phyloP scores from a whole-genome alignment of 1,140 invertebrate species.

The Diploscapter pachys region DNA sequence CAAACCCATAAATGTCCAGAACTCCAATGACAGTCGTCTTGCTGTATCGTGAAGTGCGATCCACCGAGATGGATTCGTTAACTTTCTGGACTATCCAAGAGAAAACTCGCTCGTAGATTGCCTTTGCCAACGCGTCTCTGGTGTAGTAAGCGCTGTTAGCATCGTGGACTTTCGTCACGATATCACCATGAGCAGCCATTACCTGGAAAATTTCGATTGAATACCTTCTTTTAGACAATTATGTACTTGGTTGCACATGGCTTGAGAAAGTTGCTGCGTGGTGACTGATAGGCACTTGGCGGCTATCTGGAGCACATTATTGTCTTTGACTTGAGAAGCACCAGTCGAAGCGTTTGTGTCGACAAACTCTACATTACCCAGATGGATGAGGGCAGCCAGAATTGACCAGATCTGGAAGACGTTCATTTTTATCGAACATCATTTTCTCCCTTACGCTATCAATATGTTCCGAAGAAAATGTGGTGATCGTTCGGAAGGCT shows the following conservation, averaged over 20 bases:
- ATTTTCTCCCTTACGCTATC: constrained; percentile 60
- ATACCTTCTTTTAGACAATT: neutral
- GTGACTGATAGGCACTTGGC: constrained; percentile 73
- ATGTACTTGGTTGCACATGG: constrained; percentile 74
- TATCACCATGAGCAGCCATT: constrained; percentile 86
- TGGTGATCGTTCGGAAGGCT: constrained; percentile 70
- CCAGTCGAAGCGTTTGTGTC: constrained; percentile 67
- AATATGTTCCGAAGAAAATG: constrained; percentile 75
- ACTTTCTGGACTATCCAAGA: constrained; percentile 84
- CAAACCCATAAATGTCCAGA: constrained; percentile 69
- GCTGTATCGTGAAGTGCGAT: constrained; percentile 39
- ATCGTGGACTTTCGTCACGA: constrained; percentile 86
- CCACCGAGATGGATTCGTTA: constrained; percentile 72
- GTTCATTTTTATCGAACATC: neutral
- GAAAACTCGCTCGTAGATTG: constrained; percentile 85
- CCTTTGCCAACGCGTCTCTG: constrained; percentile 87
- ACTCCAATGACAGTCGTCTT: constrained; percentile 61
- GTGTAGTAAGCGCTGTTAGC: constrained; percentile 79
- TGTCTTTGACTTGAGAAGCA: constrained; percentile 67
- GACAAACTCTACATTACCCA: constrained; percentile 75
- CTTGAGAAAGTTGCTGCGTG: constrained; percentile 70
- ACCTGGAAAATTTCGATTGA: constrained; percentile 9
- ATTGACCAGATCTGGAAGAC: constrained; percentile 84
- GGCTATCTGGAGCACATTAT: constrained; percentile 66
- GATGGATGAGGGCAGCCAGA: constrained; percentile 80